phyloP scores from a whole-genome alignment of 2,113 vertebrate species.

The Salvelinus alpinus region DNA sequence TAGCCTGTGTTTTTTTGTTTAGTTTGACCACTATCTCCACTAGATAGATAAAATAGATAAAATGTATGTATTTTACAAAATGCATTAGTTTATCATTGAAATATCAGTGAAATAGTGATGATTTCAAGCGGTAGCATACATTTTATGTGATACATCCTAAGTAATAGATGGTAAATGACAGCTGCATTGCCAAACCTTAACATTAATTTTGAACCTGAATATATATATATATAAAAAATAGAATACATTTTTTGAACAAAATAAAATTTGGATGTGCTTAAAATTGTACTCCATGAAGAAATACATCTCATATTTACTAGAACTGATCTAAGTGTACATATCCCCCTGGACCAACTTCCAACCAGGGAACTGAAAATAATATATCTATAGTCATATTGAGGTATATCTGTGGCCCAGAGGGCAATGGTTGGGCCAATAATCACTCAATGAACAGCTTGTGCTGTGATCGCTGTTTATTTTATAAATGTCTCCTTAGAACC shows the following conservation, averaged over 20 bases:
- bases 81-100: too few relatives aligned
- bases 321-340: neutral
- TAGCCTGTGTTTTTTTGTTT: too few relatives aligned
- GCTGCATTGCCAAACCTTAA: too few relatives aligned
- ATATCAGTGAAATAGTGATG: neutral
- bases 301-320: neutral
- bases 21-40: too few relatives aligned
- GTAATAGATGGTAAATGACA: too few relatives aligned
- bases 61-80: too few relatives aligned
- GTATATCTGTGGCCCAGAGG: neutral
- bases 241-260: too few relatives aligned
- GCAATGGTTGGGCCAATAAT: slow-evolving; percentile 17
- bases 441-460: slow-evolving; percentile 22
- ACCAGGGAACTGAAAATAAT: neutral
- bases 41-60: too few relatives aligned
- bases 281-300: too few relatives aligned
- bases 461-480: slow-evolving; percentile 30
- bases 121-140: neutral
- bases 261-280: too few relatives aligned
- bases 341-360: neutral
- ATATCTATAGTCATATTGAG: neutral
- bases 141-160: neutral
- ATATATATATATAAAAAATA: too few relatives aligned
- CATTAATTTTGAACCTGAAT: too few relatives aligned
- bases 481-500: slow-evolving; percentile 19